Percentiles rank a stretch among this genome's conserved stretches.
Evolutionary conservation across 1,140 invertebrate genomes (phyloP).

Genomic region (fruit fly (Drosophila melanogaster)): Release_6_plus_ISO1_MT NT_033779.5:1667001-1667500

Average conservation of each 20-base stretch:
- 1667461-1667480: slow-evolving; percentile 50
- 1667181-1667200: slow-evolving; percentile 29
- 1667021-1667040: slow-evolving; percentile 80
- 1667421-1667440: slow-evolving; percentile 38
- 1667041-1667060: slow-evolving; percentile 84
- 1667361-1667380: slow-evolving; percentile 8
- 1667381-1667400: slow-evolving; percentile 9
- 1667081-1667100: slow-evolving; percentile 27
- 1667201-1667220: slow-evolving; percentile 69
- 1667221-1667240: slow-evolving; percentile 37
- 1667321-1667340: slow-evolving; percentile 57
- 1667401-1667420: slow-evolving; percentile 66
- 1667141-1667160: slow-evolving; percentile 46
- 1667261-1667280: slow-evolving; percentile 37
- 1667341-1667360: not conserved
- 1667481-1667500: slow-evolving; percentile 49
- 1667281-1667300: slow-evolving; percentile 21
- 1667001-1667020: slow-evolving; percentile 43
- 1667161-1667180: slow-evolving; percentile 35
- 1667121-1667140: slow-evolving; percentile 36
- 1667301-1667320: slow-evolving; percentile 26
- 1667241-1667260: slow-evolving; percentile 18
- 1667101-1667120: slow-evolving; percentile 28
- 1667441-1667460: not conserved
- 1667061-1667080: slow-evolving; percentile 72